Evolutionary conservation across 2,888 invertebrate genomes (phyloP).

Genomic region (Dermolepida albohirtum): DNA sequence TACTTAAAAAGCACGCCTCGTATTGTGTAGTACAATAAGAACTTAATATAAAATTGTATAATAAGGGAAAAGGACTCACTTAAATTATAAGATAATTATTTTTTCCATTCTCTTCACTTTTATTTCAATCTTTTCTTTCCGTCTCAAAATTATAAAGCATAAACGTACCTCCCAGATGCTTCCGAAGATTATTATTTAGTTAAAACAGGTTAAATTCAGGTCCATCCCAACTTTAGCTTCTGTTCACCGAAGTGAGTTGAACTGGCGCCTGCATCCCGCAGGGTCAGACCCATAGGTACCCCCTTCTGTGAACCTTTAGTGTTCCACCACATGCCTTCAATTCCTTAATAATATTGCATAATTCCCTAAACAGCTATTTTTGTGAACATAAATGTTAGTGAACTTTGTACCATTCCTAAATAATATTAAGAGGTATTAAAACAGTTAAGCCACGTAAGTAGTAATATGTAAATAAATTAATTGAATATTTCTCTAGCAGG

Average conservation of each 20-base stretch:
- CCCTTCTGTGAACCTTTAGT: conserved; percentile 48
- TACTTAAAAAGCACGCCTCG: too few relatives aligned
- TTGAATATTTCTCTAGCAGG: too few relatives aligned
- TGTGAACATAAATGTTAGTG: conserved; percentile 2
- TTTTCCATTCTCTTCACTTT: not conserved
- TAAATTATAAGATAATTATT: not conserved
- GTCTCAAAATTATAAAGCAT: conserved; percentile 4
- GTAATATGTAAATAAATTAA: too few relatives aligned
- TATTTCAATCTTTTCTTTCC: not conserved
- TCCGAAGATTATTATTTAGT: conserved; percentile 37
- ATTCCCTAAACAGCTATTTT: conserved; percentile 23
- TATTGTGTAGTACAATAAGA: too few relatives aligned
- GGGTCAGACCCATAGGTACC: conserved; percentile 50
- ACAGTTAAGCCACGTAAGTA: too few relatives aligned
- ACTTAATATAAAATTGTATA: too few relatives aligned
- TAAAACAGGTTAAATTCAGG: conserved; percentile 43
- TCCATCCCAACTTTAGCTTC: conserved; percentile 47
- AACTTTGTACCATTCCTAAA: not conserved
- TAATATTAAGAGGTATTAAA: not conserved
- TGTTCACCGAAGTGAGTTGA: conserved; percentile 49
- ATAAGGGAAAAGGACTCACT: too few relatives aligned
- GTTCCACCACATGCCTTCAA: conserved; percentile 36
- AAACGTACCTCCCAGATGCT: conserved; percentile 38
- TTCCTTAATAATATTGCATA: conserved; percentile 41
- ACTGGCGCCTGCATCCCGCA: conserved; percentile 52